These are phyloP conservation scores for Bombus turneri DNA, from an alignment of 1,140 invertebrate genomes.

Conservation along the genomic window DNA sequence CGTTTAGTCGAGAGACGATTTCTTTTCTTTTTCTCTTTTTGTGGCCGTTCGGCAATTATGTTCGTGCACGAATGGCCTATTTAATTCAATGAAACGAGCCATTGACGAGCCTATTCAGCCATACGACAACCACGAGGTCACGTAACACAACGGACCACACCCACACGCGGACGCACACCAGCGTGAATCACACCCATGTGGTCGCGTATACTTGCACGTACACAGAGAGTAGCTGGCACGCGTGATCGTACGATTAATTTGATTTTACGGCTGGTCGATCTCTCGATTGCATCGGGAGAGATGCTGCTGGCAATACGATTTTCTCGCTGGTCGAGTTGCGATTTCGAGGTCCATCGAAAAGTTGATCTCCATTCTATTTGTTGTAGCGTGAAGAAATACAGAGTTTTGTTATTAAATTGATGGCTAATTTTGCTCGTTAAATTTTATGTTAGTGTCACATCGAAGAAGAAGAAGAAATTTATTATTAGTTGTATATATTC, in stretches of 20 bases:
- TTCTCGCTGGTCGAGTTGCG: not conserved
- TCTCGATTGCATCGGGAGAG: not conserved
- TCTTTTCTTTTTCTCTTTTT: not conserved
- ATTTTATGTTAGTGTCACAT: too few relatives aligned
- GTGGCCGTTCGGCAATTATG: slow-evolving; percentile 59
- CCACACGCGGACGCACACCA: slow-evolving; percentile 59
- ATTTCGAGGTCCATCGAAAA: not conserved
- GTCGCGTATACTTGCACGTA: not conserved
- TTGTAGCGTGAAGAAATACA: not conserved
- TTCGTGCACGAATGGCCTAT: slow-evolving; percentile 70
- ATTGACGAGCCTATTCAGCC: slow-evolving; percentile 76
- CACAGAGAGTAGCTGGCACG: not conserved
- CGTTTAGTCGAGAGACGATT: not conserved
- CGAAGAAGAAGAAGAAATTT: too few relatives aligned
- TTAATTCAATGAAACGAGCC: slow-evolving; percentile 75
- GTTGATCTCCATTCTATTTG: not conserved
- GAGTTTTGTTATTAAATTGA: not conserved
- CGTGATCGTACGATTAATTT: slow-evolving; percentile 50
- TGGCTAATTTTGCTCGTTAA: too few relatives aligned
- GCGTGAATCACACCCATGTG: slow-evolving; percentile 44
- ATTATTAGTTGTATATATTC: too few relatives aligned
- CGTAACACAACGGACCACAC: slow-evolving; percentile 71
- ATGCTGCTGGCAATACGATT: slow-evolving; percentile 8
- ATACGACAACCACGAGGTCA: slow-evolving; percentile 69
- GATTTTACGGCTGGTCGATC: slow-evolving; percentile 43